Percentiles rank a stretch among this genome's conserved stretches.
phyloP scores from a whole-genome alignment of 1,140 invertebrate species.

The Formica selysi region DNA sequence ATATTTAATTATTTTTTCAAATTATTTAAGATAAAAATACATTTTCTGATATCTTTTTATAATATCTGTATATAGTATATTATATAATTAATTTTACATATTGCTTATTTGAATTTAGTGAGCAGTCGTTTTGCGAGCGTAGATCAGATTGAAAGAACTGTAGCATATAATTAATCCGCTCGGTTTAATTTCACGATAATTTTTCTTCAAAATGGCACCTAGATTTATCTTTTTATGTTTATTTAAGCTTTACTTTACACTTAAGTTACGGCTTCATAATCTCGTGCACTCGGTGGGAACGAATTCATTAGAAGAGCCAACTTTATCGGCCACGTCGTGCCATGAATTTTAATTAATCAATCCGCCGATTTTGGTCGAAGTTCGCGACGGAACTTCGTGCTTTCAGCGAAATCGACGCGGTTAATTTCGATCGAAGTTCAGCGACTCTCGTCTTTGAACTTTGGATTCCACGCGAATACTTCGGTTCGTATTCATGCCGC shows the following conservation, averaged over 20 bases:
- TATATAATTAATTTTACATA: not conserved
- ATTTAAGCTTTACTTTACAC: conserved; percentile 52
- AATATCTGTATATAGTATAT: too few relatives aligned
- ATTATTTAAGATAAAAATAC: too few relatives aligned
- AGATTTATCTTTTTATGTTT: conserved; percentile 43
- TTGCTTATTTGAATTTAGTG: not conserved
- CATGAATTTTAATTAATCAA: conserved; percentile 66
- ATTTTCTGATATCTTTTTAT: too few relatives aligned
- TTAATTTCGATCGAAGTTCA: conserved; percentile 64
- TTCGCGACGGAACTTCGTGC: conserved; percentile 59
- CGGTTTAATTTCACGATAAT: not conserved
- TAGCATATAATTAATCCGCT: not conserved
- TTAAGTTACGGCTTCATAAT: conserved; percentile 51
- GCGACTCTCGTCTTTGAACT: conserved; percentile 60
- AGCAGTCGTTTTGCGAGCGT: not conserved
- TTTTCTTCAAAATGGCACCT: not conserved
- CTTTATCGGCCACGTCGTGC: conserved; percentile 47
- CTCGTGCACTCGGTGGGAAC: conserved; percentile 46
- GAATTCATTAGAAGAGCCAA: conserved; percentile 63
- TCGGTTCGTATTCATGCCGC: too few relatives aligned
- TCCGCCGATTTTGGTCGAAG: conserved; percentile 53
- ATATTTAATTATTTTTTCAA: not conserved
- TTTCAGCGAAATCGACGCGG: conserved; percentile 63
- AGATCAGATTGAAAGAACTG: not conserved
- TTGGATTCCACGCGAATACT: conserved; percentile 57